Percentiles rank a stretch among this genome's conserved stretches.
Evolutionary conservation across 2,888 invertebrate species (phyloP).

Genomic region (Agriotes lineatus): DNA sequence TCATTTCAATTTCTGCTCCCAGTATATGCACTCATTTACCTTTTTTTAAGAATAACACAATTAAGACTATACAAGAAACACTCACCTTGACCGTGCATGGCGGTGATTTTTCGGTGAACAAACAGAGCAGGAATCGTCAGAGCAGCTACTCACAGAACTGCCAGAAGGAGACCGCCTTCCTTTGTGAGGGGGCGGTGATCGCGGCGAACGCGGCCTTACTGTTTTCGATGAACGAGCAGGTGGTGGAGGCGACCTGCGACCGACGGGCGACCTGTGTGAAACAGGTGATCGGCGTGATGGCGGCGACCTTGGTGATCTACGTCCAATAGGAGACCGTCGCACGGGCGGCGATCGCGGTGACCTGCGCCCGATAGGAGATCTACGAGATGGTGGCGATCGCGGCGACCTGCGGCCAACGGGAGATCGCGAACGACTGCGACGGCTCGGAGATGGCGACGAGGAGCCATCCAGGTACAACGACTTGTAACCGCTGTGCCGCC

Average conservation of each 20-base stretch:
- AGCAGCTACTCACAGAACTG: slow-evolving; percentile 85
- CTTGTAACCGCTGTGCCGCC: slow-evolving; percentile 95
- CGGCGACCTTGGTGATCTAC: slow-evolving; percentile 49
- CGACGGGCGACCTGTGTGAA: slow-evolving; percentile 51
- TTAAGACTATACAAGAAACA: slow-evolving; percentile 4
- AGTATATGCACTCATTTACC: no score
- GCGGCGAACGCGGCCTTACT: slow-evolving; percentile 56
- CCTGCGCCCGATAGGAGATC: slow-evolving; percentile 55
- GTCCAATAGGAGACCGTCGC: slow-evolving; percentile 43
- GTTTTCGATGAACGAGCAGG: slow-evolving; percentile 51
- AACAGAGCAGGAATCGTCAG: slow-evolving; percentile 87
- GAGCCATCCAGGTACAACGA: slow-evolving; percentile 84
- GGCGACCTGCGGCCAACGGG: slow-evolving; percentile 55
- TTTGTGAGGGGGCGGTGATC: slow-evolving; percentile 61
- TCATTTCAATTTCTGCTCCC: no score
- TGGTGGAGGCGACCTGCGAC: slow-evolving; percentile 51
- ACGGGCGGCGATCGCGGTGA: slow-evolving; percentile 50
- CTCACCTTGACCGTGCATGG: slow-evolving; percentile 61
- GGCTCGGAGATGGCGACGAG: slow-evolving; percentile 66
- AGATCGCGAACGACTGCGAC: slow-evolving; percentile 65
- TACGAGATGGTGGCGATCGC: slow-evolving; percentile 57
- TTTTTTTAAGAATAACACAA: no score
- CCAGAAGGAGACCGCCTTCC: slow-evolving; percentile 75
- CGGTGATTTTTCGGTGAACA: slow-evolving; percentile 76
- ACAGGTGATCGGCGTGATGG: slow-evolving; percentile 52